Evolutionary conservation across 2,113 vertebrate genomes (phyloP).

Genomic region (Charina bottae): DNA sequence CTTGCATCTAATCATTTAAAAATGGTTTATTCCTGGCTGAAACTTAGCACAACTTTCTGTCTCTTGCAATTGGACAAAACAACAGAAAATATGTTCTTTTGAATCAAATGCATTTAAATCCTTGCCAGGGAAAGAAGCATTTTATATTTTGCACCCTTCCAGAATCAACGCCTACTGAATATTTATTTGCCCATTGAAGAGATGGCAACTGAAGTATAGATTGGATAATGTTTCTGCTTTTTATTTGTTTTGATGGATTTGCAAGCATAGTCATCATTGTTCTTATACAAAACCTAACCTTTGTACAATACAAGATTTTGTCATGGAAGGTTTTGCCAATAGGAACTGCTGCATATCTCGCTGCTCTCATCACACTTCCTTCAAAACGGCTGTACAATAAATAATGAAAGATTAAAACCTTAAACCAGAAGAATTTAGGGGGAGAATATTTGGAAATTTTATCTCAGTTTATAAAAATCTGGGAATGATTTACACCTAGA

Average conservation of each 20-base stretch:
- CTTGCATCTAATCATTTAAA: slow-evolving; percentile 48
- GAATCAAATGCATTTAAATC: slow-evolving; percentile 45
- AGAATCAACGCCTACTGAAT: slow-evolving; percentile 28
- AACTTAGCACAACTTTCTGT: slow-evolving; percentile 49
- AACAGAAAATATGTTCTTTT: slow-evolving; percentile 44
- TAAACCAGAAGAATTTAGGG: slow-evolving; percentile 82
- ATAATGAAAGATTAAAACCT: slow-evolving; percentile 86
- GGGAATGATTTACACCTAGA: slow-evolving; percentile 79
- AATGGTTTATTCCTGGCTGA: slow-evolving; percentile 29
- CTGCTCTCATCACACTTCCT: slow-evolving; percentile 63
- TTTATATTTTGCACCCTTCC: slow-evolving; percentile 48
- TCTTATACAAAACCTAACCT: slow-evolving; percentile 40
- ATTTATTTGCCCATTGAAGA: slow-evolving; percentile 63
- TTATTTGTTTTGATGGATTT: slow-evolving; percentile 28
- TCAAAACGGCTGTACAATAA: slow-evolving; percentile 76
- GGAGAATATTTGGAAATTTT: slow-evolving; percentile 82
- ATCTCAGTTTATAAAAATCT: slow-evolving; percentile 84
- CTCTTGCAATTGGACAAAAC: slow-evolving; percentile 35
- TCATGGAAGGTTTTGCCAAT: background rate
- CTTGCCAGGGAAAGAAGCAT: slow-evolving; percentile 59
- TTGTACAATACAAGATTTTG: slow-evolving; percentile 38
- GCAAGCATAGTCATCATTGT: background rate
- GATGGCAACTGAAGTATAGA: slow-evolving; percentile 38
- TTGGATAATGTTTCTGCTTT: slow-evolving; percentile 2
- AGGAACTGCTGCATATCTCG: slow-evolving; percentile 49